phyloP scores from a whole-genome alignment of 2,113 vertebrate genomes.

The Ptychochromis oligacanthus region DNA sequence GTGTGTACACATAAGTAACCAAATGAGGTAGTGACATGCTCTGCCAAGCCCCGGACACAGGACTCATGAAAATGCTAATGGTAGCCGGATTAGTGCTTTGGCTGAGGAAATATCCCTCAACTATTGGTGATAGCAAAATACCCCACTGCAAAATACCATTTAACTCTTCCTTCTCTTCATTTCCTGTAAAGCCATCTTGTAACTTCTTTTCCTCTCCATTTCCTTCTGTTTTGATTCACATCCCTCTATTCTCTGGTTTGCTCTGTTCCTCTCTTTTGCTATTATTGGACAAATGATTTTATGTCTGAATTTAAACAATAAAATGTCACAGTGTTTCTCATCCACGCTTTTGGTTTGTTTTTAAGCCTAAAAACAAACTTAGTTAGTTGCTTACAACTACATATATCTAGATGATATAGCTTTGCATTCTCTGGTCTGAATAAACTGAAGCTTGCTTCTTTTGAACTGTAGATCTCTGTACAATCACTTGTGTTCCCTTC shows the following conservation, averaged over 20 bases:
- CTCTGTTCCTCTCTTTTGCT: neutral
- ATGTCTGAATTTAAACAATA: neutral
- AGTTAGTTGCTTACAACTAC: neutral
- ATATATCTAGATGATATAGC: neutral
- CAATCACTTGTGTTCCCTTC: neutral
- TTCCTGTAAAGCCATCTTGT: slow-evolving; percentile 20
- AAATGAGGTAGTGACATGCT: slow-evolving; percentile 80
- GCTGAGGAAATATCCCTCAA: slow-evolving; percentile 65
- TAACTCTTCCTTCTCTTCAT: slow-evolving; percentile 34
- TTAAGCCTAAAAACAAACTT: neutral
- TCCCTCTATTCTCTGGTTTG: neutral
- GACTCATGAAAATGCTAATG: slow-evolving; percentile 84
- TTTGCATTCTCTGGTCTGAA: neutral
- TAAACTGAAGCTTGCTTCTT: neutral
- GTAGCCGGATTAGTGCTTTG: slow-evolving; percentile 72
- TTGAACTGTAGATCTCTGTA: neutral
- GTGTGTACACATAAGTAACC: slow-evolving; percentile 56
- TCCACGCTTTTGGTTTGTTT: neutral
- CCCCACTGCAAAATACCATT: slow-evolving; percentile 52
- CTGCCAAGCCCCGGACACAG: slow-evolving; percentile 73
- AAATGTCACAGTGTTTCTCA: neutral
- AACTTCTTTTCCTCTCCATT: slow-evolving; percentile 19
- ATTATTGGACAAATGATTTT: neutral
- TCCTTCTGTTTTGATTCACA: neutral
- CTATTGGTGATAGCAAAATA: slow-evolving; percentile 66